Base-by-base conservation (phyloP, 2,797 vertebrate species). In the Meriones psammophilus region DNA sequence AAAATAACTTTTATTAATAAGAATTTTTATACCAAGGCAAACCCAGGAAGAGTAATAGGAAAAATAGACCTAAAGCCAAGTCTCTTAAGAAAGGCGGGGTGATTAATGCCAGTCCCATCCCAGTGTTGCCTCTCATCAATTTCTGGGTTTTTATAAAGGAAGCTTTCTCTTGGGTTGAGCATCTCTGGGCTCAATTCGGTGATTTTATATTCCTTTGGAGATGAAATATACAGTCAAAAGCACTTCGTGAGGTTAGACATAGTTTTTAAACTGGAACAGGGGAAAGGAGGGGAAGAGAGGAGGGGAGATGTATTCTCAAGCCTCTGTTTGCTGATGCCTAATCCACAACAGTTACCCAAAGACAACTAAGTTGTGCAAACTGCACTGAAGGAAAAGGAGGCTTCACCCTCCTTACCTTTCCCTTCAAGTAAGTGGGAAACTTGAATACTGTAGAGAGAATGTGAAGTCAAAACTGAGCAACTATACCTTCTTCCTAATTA, bases 141-240 rank as follows among this genome's bases (percentile, higher is more conserved):
- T 83, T 86, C 74, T 2, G 62, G 46, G 76, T 13, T 92, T 97
- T 91, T 60, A 89, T 80, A 93, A 91, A 46, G 77, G 46, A 91
- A 89, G 56, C 58, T 94, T 91, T 94, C 79, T 89, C 89, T 50
- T n/a, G 60, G 81, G 50, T 78, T 94, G 50, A 80, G 85, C 54
- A 85, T 96, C 80, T 91, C 68, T 89, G 78, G 33, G 88, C 42
- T 60, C 85, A 86, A 83, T 64, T 96, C 80, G 78, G 9, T 81
- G 69, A 96, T n/a, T 90, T 96, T 84, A 95, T 68, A 88, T 66
- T 96, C 89, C 78, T 96, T 92, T 73, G 76, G 79, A 94, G 92
- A 96, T 80, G 71, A 97, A 88, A 92, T 79, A 88, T 24, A 36
- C 8, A 76, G 56, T 58, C 46, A 94, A 93, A 91, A 84, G 66